Percentiles rank a stretch among this genome's conserved stretches.
Evolutionary conservation across 2,888 invertebrate genomes (phyloP).

Genomic region (Drosophila picticornis): DNA sequence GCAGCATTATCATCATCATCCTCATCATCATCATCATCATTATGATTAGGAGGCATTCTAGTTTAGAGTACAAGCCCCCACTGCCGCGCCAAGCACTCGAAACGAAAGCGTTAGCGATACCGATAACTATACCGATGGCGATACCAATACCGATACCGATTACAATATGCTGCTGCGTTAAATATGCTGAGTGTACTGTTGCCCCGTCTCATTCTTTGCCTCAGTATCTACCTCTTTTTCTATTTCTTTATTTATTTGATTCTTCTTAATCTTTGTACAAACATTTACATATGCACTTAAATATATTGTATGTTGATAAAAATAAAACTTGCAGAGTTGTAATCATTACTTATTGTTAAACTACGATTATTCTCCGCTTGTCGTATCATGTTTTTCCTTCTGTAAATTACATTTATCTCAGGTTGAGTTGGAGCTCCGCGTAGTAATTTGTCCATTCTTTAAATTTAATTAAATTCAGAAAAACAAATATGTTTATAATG

Average conservation of each 20-base stretch:
- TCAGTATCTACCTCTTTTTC: conserved; percentile 13
- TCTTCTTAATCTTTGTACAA: conserved; percentile 1
- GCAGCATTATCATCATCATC: not conserved
- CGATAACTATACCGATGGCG: conserved; percentile 9
- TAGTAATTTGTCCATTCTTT: not conserved
- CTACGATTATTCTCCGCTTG: conserved; percentile 3
- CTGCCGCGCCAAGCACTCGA: not conserved
- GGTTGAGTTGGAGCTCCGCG: not conserved
- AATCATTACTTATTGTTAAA: not conserved
- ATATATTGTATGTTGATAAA: conserved; percentile 2
- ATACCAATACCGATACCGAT: conserved; percentile 32
- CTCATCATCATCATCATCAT: not conserved
- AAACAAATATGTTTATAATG: not conserved
- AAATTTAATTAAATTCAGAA: not conserved
- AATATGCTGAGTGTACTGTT: conserved; percentile 30
- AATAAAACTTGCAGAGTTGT: conserved; percentile 11
- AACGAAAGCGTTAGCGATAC: not conserved
- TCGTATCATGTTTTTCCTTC: not conserved
- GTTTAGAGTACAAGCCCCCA: not conserved
- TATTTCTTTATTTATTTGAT: conserved; percentile 4
- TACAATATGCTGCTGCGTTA: conserved; percentile 28
- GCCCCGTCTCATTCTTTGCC: conserved; percentile 21
- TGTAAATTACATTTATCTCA: not conserved
- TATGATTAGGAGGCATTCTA: conserved; percentile 3
- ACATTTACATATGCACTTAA: not conserved